These are phyloP conservation scores for Cranoglanis bouderius DNA, from an alignment of 2,113 vertebrate species.

Conservation along the genomic window DNA sequence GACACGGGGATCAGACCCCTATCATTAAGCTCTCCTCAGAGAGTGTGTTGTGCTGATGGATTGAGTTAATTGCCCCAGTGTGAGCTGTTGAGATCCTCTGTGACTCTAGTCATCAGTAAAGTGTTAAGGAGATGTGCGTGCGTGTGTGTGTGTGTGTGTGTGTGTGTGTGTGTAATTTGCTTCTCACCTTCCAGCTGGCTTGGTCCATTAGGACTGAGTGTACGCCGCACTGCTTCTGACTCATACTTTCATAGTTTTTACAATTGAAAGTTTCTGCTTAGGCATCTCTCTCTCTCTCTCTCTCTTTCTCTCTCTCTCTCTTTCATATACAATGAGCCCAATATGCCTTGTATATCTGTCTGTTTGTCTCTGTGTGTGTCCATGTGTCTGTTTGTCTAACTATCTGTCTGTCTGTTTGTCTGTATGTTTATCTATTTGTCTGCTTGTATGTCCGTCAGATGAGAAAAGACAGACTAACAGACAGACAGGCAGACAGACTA, in stretches of 20 bases:
- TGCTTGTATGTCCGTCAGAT: neutral
- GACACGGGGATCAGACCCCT: neutral
- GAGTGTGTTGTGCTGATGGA: conserved; percentile 1
- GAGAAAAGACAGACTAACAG: too few relatives aligned
- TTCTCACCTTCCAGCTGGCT: conserved; percentile 39
- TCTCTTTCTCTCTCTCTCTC: neutral
- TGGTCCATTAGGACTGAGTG: conserved; percentile 14
- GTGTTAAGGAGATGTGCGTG: conserved; percentile 12
- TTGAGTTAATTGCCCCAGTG: neutral
- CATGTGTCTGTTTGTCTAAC: neutral
- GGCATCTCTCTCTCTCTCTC: neutral
- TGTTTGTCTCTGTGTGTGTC: neutral
- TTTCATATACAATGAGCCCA: too few relatives aligned
- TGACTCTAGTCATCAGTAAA: conserved; percentile 20
- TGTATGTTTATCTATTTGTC: neutral
- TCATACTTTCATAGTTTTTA: conserved; percentile 1
- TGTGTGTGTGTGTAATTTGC: conserved; percentile 33
- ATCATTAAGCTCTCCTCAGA: neutral
- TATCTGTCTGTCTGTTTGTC: too few relatives aligned
- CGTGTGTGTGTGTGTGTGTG: conserved; percentile 20
- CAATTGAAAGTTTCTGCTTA: conserved; percentile 5
- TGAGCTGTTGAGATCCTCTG: conserved; percentile 20
- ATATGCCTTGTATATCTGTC: neutral
- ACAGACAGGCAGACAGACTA: too few relatives aligned
- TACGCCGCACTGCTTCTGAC: neutral